Evolutionary conservation across 2,888 invertebrate genomes (phyloP), one percentile per base, ranked within the genome.

Genomic region (Cinara cedri): DNA sequence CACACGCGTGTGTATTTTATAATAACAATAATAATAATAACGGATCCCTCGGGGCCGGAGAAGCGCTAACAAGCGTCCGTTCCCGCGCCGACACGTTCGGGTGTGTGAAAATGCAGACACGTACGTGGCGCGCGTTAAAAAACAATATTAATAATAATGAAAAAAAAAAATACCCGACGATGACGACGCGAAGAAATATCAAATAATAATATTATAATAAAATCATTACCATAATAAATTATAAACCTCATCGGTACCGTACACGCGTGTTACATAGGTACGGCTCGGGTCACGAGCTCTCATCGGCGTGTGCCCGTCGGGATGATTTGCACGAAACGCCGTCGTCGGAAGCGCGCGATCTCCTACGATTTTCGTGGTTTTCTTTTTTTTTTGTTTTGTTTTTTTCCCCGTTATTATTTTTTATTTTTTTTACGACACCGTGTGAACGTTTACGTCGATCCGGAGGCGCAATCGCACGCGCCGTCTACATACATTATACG

Each of bases 171-270:
- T n/a, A n/a, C n/a, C n/a, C n/a, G 42, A 55, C 54, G 24, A 63
- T 26, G 13, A 55, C 54, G 24, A 63, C 51, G 13, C 54, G 34
- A 13, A 24, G 8, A 46, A 44, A 72, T 34, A 6, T 34, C 3
- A 34, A 34, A 34, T 34, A 34, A 34, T 34, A 34, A 34, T 34
- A 34, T 34, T 34, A 34, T 72, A 72, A 63, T 74, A 74, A 74
- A 74, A 74, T 19, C 49, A 75, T 75, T 75, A 75, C 74, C 74
- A 75, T 75, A 75, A 75, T 75, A 65, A 75, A 75, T 75, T 75
- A 65, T 65, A 75, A 75, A 51, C 63, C 74, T 34, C 34, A 34
- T 34, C 34, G 34, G 34, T 34, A 34, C 34, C 34, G 34, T 34
- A 34, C 34, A 6, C 6, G 6, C 34, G 34, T n/a, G n/a, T n/a